These are phyloP conservation scores for Cyclargus thomasi DNA, from an alignment of 1,140 invertebrate species.

Conservation along the genomic window DNA sequence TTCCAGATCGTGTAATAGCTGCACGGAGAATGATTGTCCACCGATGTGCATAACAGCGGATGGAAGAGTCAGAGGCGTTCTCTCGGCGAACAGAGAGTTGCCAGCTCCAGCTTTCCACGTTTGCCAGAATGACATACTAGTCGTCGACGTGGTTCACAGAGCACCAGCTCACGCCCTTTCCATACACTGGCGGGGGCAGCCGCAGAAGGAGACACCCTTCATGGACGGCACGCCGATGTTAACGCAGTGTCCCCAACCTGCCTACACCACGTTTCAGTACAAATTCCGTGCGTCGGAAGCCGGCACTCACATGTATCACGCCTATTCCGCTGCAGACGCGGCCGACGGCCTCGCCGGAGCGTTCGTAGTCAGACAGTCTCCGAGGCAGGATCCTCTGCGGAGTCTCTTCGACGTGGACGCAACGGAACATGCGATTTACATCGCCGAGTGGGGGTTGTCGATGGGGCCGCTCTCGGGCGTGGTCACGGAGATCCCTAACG, in stretches of 20 bases:
- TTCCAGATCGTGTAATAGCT: slow-evolving; percentile 78
- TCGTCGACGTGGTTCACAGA: slow-evolving; percentile 88
- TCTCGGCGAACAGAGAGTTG: slow-evolving; percentile 86
- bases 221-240: slow-evolving; percentile 91
- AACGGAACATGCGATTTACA: slow-evolving; percentile 83
- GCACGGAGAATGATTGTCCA: slow-evolving; percentile 76
- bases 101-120: slow-evolving; percentile 91
- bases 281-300: slow-evolving; percentile 83
- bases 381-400: slow-evolving; percentile 79
- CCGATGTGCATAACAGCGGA: slow-evolving; percentile 82
- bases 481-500: slow-evolving; percentile 69
- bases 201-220: slow-evolving; percentile 84
- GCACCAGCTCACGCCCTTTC: slow-evolving; percentile 82
- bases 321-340: slow-evolving; percentile 83
- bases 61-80: slow-evolving; percentile 81
- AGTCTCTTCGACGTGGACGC: slow-evolving; percentile 86
- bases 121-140: slow-evolving; percentile 89
- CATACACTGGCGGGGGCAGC: slow-evolving; percentile 90
- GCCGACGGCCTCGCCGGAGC: slow-evolving; percentile 87
- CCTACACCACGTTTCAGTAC: slow-evolving; percentile 88
- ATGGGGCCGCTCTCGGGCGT: slow-evolving; percentile 65
- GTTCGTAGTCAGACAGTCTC: slow-evolving; percentile 85
- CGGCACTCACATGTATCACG: slow-evolving; percentile 86
- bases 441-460: slow-evolving; percentile 83
- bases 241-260: slow-evolving; percentile 89